These are phyloP conservation scores for Chaetodon auriga DNA, from an alignment of 2,113 vertebrate species.

Conservation along the genomic window DNA sequence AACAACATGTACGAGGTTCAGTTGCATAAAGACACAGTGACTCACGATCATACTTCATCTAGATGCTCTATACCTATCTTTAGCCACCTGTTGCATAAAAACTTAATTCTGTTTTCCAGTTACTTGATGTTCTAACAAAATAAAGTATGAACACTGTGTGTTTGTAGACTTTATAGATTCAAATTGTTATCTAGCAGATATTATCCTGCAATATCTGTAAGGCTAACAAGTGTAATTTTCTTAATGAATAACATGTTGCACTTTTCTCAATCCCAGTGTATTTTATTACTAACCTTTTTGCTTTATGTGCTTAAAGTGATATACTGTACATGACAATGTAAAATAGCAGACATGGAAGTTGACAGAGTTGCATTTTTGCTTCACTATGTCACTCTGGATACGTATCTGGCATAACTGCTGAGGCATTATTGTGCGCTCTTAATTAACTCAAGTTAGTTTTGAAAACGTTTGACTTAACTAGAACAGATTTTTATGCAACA, in stretches of 20 bases:
- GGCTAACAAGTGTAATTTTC: neutral
- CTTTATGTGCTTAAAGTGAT: neutral
- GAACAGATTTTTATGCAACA: constrained; percentile 33
- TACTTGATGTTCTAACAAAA: neutral
- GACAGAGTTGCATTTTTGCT: neutral
- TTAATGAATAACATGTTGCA: neutral
- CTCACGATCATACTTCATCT: neutral
- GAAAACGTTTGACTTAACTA: constrained; percentile 9
- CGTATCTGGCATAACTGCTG: constrained; percentile 2
- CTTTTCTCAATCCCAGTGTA: neutral
- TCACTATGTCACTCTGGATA: neutral
- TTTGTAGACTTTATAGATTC: neutral
- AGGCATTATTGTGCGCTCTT: neutral
- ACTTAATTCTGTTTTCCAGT: neutral
- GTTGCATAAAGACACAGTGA: constrained; percentile 42
- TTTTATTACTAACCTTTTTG: neutral
- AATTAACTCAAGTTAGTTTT: constrained; percentile 3
- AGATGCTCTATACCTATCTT: neutral
- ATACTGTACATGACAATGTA: neutral
- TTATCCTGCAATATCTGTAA: neutral
- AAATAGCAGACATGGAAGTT: constrained; percentile 6
- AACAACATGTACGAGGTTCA: constrained; percentile 64
- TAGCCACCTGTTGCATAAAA: constrained; percentile 59
- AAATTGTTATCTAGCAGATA: neutral
- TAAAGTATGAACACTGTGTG: neutral